Conservation (phyloP, 1,140 invertebrate species). For the Campoletis sonorensis region DNA sequence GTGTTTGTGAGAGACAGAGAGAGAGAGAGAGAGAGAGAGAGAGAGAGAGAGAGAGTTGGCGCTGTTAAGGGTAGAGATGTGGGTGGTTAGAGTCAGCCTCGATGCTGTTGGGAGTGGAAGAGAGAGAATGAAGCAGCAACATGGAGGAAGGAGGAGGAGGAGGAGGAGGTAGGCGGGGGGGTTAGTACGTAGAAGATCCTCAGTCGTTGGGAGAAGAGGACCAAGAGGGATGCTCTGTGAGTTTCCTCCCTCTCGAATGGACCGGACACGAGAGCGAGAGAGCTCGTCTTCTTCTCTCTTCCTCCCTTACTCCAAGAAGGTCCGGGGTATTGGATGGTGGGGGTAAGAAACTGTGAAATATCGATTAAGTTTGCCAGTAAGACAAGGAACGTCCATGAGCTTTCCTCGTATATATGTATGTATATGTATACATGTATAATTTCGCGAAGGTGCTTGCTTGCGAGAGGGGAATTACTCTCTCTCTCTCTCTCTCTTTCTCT, state of each 20-base stretch:
- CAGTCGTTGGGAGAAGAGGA: background rate
- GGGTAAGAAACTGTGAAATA: slow-evolving; percentile 78
- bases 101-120: slow-evolving; percentile 21
- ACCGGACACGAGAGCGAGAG: slow-evolving; percentile 42
- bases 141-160: slow-evolving; percentile 15
- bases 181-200: slow-evolving; percentile 67
- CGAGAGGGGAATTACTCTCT: slow-evolving; percentile 45
- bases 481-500: background rate
- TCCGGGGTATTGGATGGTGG: slow-evolving; percentile 58
- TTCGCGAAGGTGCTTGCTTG: slow-evolving; percentile 51
- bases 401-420: background rate
- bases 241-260: slow-evolving; percentile 26
- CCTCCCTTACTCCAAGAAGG: slow-evolving; percentile 49
- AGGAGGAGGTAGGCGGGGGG: slow-evolving; percentile 50
- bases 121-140: slow-evolving; percentile 40
- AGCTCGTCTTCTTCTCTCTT: slow-evolving; percentile 32
- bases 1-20: slow-evolving; percentile 53
- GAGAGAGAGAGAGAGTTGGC: slow-evolving; percentile 55
- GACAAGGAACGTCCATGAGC: slow-evolving; percentile 76
- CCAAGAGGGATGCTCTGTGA: slow-evolving; percentile 61
- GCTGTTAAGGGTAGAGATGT: slow-evolving; percentile 14
- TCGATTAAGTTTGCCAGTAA: slow-evolving; percentile 78
- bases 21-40: slow-evolving; percentile 57
- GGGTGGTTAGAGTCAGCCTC: slow-evolving; percentile 39
- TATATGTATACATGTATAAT: slow-evolving; percentile 16